Percentiles rank a stretch among this genome's conserved stretches.
Conservation (phyloP, 2,888 invertebrate genomes). For the Lacanobia oleracea region DNA sequence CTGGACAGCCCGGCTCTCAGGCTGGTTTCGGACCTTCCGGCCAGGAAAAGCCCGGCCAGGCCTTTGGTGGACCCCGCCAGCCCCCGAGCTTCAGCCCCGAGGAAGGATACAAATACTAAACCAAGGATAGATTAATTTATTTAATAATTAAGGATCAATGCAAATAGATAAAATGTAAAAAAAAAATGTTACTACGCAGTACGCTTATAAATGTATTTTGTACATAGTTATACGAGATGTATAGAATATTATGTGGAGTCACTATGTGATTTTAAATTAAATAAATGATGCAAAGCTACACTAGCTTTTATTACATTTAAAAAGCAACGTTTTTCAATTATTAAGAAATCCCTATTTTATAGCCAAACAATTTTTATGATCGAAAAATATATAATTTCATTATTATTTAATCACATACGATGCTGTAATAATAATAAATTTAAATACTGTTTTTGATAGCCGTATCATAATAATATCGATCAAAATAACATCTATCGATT, state of each 20-base stretch:
- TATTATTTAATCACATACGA: neutral
- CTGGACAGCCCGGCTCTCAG: slow-evolving; percentile 48
- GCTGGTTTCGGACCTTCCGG: slow-evolving; percentile 52
- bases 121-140: slow-evolving; percentile 65
- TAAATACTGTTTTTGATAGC: slow-evolving; percentile 21
- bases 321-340: slow-evolving; percentile 38
- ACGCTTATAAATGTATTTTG: slow-evolving; percentile 68
- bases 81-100: slow-evolving; percentile 85
- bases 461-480: slow-evolving; percentile 14
- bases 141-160: slow-evolving; percentile 65
- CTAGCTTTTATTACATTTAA: slow-evolving; percentile 45
- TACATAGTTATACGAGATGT: slow-evolving; percentile 71
- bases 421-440: neutral
- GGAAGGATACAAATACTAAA: slow-evolving; percentile 87
- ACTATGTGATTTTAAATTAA: slow-evolving; percentile 79
- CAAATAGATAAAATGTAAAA: slow-evolving; percentile 70
- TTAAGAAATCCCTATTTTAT: slow-evolving; percentile 14
- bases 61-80: slow-evolving; percentile 83
- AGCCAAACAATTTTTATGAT: neutral
- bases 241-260: slow-evolving; percentile 74
- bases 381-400: neutral
- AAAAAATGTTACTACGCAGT: slow-evolving; percentile 63
- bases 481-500: slow-evolving; percentile 13
- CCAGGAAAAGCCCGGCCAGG: slow-evolving; percentile 64
- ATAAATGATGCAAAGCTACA: slow-evolving; percentile 62